Base-by-base conservation (phyloP, 2,113 vertebrate species). In the Noturus placidus region DNA sequence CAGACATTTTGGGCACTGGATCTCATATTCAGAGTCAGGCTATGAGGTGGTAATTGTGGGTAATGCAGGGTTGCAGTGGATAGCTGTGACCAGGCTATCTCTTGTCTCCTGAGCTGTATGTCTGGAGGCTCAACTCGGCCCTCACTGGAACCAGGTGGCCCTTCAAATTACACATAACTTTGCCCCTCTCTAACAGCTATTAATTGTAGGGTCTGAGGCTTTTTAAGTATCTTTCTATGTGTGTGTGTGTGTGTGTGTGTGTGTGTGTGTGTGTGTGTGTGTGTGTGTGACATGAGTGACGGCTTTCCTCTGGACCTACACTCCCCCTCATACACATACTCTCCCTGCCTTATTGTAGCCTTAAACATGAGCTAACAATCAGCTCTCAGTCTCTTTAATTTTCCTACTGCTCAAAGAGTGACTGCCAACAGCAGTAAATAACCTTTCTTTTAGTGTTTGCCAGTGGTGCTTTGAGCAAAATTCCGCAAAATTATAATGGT, bases 141-240 rank as follows among this genome's bases (percentile, higher is more conserved):
- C 85, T 84, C 50, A 82, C 85, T 83, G 69, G 85, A 84, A 89
- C 80, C 88, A 87, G 74, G 81, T 86, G 85, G 81, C 70, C 87
- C 69, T 82, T 65, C 30, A 86, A 89, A 89, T 86, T 89, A 89
- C 79, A 54, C 54, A 33, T 63, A 86, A 63, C 76, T 76, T 52
- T 83, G 59, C 59, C 67, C 87, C 50, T 89, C 54, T 56, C 61
- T 59, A 67, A 54, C 80, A 79, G 70, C 59, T 59, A 89, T 89
- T 87, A 84, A 89, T 89, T 87, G 81, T 84, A 82, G 85, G 65
- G 87, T 85, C 25, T 80, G 83, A 85, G 61, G 81, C 78, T 74
- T 33, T 63, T 63, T 57, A 50, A 83, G 52, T n/a, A n/a, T n/a
- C n/a, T n/a, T n/a, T 67, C 30, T 87, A 25, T 82, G 22, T 87